Percentiles rank a stretch among this genome's conserved stretches.
Evolutionary conservation across 2,113 vertebrate species (phyloP).

Genomic region (Phyllopteryx taeniolatus): DNA sequence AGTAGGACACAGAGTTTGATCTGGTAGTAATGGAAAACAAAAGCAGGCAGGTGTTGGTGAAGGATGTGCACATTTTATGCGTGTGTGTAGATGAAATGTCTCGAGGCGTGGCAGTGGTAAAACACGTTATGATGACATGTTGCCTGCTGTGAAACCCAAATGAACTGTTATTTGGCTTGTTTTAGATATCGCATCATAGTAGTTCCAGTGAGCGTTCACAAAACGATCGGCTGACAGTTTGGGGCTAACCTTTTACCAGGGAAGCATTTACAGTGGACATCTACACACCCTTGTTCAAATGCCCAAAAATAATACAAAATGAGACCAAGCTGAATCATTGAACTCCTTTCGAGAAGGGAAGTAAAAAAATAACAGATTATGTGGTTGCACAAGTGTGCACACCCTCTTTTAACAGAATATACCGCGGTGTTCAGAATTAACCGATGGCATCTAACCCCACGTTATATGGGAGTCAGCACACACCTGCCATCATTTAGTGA

Average conservation of each 20-base stretch:
- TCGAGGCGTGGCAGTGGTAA: background rate
- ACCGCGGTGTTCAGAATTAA: too few species aligned
- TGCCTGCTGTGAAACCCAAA: background rate
- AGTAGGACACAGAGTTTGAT: slow-evolving; percentile 32
- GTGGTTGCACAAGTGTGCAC: too few species aligned
- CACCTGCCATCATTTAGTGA: too few species aligned
- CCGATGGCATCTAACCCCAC: too few species aligned
- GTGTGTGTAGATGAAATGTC: background rate
- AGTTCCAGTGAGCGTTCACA: background rate
- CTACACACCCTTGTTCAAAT: background rate
- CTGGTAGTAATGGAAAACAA: slow-evolving; percentile 19
- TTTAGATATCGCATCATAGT: background rate
- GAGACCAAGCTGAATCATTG: too few species aligned
- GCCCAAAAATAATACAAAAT: too few species aligned
- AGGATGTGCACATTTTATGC: background rate
- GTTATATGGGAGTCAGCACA: too few species aligned
- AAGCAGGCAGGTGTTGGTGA: background rate
- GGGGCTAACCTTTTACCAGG: background rate
- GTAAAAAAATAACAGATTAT: too few species aligned
- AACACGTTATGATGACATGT: background rate
- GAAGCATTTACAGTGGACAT: background rate
- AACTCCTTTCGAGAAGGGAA: too few species aligned
- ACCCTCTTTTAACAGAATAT: too few species aligned
- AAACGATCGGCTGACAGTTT: background rate
- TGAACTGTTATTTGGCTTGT: background rate